These are phyloP conservation scores for Acipenser transmontanus DNA, from an alignment of 2,797 vertebrate species.

Conservation along the genomic window DNA sequence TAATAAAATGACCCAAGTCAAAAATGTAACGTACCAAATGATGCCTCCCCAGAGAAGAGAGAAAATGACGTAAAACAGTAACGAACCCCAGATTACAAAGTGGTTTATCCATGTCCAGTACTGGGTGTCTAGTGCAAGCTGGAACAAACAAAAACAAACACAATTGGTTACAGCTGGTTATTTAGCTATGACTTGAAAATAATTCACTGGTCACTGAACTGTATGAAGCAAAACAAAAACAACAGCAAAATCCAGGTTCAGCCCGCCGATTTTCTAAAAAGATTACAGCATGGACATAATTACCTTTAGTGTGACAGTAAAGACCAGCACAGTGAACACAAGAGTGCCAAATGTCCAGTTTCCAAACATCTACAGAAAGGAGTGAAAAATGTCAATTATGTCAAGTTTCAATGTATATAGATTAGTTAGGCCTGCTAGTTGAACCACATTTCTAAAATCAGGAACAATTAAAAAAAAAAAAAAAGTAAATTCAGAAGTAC, in stretches of 20 bases:
- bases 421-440: neutral
- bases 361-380: slow-evolving; percentile 78
- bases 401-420: slow-evolving; percentile 20
- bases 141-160: slow-evolving; percentile 25
- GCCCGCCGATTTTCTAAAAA: neutral
- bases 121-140: slow-evolving; percentile 91
- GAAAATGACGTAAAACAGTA: slow-evolving; percentile 90
- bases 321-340: slow-evolving; percentile 90
- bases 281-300: neutral
- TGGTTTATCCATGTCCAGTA: slow-evolving; percentile 99
- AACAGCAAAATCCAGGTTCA: neutral
- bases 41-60: slow-evolving; percentile 95
- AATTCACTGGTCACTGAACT: no score
- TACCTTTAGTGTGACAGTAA: slow-evolving; percentile 95
- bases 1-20: no score
- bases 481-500: neutral
- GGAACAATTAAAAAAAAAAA: slow-evolving; percentile 9
- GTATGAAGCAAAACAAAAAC: neutral
- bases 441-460: neutral
- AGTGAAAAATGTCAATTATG: slow-evolving; percentile 15
- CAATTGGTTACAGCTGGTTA: slow-evolving; percentile 3
- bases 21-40: slow-evolving; percentile 70
- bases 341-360: slow-evolving; percentile 97
- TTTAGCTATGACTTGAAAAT: no score
- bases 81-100: slow-evolving; percentile 93